Conservation (phyloP, 2,797 vertebrate genomes). For the Myripristis jacobus region DNA sequence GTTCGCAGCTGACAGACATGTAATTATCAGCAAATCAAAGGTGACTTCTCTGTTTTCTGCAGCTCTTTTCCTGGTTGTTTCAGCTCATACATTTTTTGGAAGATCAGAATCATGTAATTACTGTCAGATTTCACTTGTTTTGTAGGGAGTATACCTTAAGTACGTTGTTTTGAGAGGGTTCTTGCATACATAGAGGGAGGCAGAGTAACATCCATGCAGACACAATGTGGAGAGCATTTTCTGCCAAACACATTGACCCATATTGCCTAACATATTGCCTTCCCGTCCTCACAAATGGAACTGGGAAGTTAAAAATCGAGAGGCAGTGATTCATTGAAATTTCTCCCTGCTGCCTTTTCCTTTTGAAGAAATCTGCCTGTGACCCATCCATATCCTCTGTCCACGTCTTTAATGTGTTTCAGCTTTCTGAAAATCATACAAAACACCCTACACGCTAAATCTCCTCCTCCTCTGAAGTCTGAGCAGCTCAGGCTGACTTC, state of each 20-base stretch:
- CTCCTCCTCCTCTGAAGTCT: constrained; percentile 18
- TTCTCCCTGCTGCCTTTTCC: background rate
- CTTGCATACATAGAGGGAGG: no score
- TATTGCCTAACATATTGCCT: background rate
- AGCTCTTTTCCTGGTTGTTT: no score
- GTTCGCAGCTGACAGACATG: no score
- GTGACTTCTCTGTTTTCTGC: no score
- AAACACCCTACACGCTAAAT: constrained; percentile 1
- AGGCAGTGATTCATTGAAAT: background rate
- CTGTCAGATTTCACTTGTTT: no score
- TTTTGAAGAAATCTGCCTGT: constrained; percentile 7
- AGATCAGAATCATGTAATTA: no score
- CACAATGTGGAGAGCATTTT: background rate
- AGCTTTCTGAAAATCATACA: constrained; percentile 33
- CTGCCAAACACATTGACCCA: background rate
- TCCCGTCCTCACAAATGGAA: background rate
- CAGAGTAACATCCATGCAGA: background rate
- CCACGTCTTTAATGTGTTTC: constrained; percentile 18
- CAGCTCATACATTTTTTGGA: no score
- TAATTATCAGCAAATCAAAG: no score
- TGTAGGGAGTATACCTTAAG: no score
- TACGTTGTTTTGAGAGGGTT: no score
- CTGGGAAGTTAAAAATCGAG: background rate
- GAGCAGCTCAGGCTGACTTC: constrained; percentile 5
- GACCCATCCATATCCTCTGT: constrained; percentile 26